A percentile compares a stretch with the other conserved stretches of the same genome.
Evolutionary conservation across 2,888 invertebrate species (phyloP).

Genomic region (Papilio demoleus): DNA sequence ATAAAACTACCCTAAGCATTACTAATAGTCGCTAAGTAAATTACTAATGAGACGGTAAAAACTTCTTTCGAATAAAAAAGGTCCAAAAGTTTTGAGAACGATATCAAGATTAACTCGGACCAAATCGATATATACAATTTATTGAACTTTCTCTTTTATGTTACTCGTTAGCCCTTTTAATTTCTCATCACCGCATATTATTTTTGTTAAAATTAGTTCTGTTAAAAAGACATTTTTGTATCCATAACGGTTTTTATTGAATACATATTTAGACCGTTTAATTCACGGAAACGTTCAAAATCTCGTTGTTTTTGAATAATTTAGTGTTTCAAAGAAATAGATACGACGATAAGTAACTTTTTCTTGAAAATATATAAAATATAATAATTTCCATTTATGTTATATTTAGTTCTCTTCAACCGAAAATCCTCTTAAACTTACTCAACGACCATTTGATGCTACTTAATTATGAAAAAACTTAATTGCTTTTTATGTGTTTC

Average conservation of each 20-base stretch:
- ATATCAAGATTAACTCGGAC: not conserved
- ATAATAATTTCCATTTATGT: too few species aligned
- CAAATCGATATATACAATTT: not conserved
- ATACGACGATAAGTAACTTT: too few species aligned
- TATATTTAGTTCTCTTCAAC: too few species aligned
- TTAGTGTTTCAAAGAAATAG: not conserved
- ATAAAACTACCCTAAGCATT: not conserved
- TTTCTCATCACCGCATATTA: not conserved
- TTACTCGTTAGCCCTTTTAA: not conserved
- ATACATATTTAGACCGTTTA: too few species aligned
- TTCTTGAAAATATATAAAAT: not conserved
- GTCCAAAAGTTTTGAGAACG: not conserved
- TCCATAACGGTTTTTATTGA: not conserved
- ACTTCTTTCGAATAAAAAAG: constrained; percentile 15
- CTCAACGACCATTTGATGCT: not conserved
- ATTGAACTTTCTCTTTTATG: not conserved
- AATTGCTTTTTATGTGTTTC: not conserved
- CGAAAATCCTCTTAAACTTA: not conserved
- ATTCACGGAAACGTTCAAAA: too few species aligned
- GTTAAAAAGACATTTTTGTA: not conserved
- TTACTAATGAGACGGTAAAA: not conserved
- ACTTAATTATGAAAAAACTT: not conserved
- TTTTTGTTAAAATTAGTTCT: not conserved
- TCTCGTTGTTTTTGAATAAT: not conserved
- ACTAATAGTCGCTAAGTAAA: too few species aligned